A percentile compares a stretch with the other conserved stretches of the same genome.
phyloP scores from a whole-genome alignment of 2,888 invertebrate genomes.

The Phanerotoma sp. region DNA sequence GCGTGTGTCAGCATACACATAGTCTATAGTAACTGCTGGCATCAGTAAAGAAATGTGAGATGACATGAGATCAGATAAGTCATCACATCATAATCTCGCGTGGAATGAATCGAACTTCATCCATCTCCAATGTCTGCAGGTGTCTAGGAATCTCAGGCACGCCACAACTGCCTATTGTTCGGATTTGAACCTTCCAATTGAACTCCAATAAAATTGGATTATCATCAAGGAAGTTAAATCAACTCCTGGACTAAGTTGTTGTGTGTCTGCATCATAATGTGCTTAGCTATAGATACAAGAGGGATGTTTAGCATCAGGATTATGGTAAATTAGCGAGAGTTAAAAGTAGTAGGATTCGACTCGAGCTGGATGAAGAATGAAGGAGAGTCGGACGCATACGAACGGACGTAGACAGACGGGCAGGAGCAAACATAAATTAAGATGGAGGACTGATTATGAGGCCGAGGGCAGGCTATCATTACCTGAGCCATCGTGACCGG shows the following conservation, averaged over 20 bases:
- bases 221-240: too few species aligned
- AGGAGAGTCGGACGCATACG: constrained; percentile 34
- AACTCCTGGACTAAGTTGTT: too few species aligned
- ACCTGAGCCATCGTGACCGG: constrained; percentile 55
- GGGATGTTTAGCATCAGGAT: constrained; percentile 39
- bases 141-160: constrained; percentile 16
- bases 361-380: constrained; percentile 22
- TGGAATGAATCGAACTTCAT: constrained; percentile 17
- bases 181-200: background rate
- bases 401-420: constrained; percentile 43
- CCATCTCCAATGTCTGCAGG: constrained; percentile 1
- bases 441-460: constrained; percentile 57
- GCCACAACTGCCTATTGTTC: background rate
- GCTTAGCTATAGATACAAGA: too few species aligned
- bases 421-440: constrained; percentile 57
- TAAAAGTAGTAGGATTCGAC: constrained; percentile 40
- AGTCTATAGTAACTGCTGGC: constrained; percentile 4
- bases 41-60: background rate
- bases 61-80: constrained; percentile 20
- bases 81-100: constrained; percentile 35
- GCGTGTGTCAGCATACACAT: constrained; percentile 33
- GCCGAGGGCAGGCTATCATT: constrained; percentile 55
- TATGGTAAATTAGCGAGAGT: constrained; percentile 53
- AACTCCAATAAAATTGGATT: background rate
- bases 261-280: too few species aligned